Conservation (phyloP, 2,888 invertebrate species). For the Marronus borbonicus region DNA sequence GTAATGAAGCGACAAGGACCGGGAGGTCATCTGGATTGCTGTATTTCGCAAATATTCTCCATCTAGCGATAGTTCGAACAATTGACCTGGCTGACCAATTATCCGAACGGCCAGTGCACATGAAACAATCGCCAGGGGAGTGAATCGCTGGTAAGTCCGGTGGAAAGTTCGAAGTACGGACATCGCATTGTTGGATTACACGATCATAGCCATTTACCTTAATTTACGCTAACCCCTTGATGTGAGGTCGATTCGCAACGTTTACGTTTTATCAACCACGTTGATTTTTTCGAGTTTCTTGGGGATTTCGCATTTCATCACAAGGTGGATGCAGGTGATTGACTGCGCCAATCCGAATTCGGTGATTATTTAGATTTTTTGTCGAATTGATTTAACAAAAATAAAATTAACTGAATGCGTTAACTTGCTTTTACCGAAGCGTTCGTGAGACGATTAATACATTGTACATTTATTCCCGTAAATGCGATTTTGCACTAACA, state of each 20-base stretch:
- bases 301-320: no score
- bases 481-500: no score
- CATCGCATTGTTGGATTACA: slow-evolving; percentile 28
- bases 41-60: slow-evolving; percentile 41
- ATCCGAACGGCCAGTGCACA: slow-evolving; percentile 48
- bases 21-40: background rate
- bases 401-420: no score
- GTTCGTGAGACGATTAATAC: no score
- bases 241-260: background rate
- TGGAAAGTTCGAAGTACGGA: background rate
- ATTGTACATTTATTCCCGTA: no score
- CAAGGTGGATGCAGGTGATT: no score
- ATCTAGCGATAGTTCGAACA: slow-evolving; percentile 50
- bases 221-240: slow-evolving; percentile 27
- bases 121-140: slow-evolving; percentile 49
- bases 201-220: slow-evolving; percentile 31
- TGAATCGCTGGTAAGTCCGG: background rate
- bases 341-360: no score
- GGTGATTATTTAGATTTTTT: no score
- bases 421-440: no score
- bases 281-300: no score
- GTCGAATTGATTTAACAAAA: no score
- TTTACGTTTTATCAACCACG: background rate
- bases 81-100: slow-evolving; percentile 50
- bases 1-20: slow-evolving; percentile 30